These are phyloP conservation scores for Cerastis leucographa DNA, from an alignment of 2,888 invertebrate genomes.

Conservation along the genomic window DNA sequence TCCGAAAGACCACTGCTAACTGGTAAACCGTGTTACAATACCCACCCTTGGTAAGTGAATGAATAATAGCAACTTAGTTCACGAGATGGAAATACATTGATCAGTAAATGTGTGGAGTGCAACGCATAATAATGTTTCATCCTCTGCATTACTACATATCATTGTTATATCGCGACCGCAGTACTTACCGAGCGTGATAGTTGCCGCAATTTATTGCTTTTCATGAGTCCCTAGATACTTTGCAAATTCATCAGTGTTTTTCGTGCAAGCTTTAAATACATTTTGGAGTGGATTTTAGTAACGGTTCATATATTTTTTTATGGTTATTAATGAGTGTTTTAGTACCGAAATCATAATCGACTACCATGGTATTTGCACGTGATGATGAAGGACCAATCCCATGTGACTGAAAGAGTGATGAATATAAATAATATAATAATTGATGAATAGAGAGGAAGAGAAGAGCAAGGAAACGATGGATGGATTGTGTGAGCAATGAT, in stretches of 20 bases:
- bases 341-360: background rate
- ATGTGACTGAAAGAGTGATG: no score
- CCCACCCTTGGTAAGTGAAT: conserved; percentile 2
- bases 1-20: background rate
- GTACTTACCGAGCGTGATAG: conserved; percentile 54
- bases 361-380: no score
- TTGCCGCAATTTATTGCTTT: conserved; percentile 55
- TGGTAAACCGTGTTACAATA: background rate
- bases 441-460: no score
- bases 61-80: conserved; percentile 42
- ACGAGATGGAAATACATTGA: conserved; percentile 51
- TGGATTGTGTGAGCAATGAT: no score
- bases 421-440: no score
- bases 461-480: no score
- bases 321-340: conserved; percentile 2
- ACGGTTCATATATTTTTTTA: background rate
- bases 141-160: conserved; percentile 52
- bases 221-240: conserved; percentile 54
- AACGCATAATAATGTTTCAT: conserved; percentile 59
- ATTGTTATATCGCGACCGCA: conserved; percentile 52
- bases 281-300: background rate
- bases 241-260: conserved; percentile 51
- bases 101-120: conserved; percentile 55
- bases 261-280: conserved; percentile 21
- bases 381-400: no score